These are phyloP conservation scores for Lycaena phlaeas DNA, from an alignment of 2,888 invertebrate genomes.

Conservation along the genomic window DNA sequence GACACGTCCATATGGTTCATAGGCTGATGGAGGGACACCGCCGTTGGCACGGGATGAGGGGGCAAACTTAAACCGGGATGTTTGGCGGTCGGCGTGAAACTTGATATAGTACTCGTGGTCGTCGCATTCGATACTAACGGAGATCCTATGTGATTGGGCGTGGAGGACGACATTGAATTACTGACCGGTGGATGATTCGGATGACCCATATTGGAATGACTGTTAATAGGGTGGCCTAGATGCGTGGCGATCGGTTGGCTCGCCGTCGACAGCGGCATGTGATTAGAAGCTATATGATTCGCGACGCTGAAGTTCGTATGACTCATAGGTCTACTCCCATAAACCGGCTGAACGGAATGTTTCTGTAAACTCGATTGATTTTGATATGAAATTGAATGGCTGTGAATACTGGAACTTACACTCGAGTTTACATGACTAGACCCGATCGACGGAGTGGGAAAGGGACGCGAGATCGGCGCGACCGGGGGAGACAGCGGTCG, in stretches of 20 bases:
- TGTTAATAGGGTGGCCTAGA: slow-evolving; percentile 44
- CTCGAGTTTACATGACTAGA: slow-evolving; percentile 69
- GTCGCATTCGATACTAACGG: slow-evolving; percentile 37
- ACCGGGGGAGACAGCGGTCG: slow-evolving; percentile 48
- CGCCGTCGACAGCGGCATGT: slow-evolving; percentile 63
- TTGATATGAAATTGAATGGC: slow-evolving; percentile 56
- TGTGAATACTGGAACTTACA: slow-evolving; percentile 59
- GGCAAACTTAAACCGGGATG: slow-evolving; percentile 44
- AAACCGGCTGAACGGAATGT: slow-evolving; percentile 62
- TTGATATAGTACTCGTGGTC: slow-evolving; percentile 43
- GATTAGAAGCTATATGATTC: slow-evolving; percentile 67
- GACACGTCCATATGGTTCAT: slow-evolving; percentile 39
- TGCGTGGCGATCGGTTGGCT: slow-evolving; percentile 50
- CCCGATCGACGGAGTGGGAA: slow-evolving; percentile 55
- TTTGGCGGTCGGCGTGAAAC: slow-evolving; percentile 46
- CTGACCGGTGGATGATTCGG: slow-evolving; percentile 41
- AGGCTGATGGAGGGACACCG: slow-evolving; percentile 38
- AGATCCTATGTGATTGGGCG: slow-evolving; percentile 43
- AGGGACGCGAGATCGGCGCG: slow-evolving; percentile 50
- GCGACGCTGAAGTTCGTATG: slow-evolving; percentile 55
- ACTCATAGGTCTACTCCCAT: slow-evolving; percentile 53
- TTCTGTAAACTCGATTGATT: slow-evolving; percentile 62
- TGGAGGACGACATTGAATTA: slow-evolving; percentile 37
- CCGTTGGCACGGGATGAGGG: slow-evolving; percentile 33
- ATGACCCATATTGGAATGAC: slow-evolving; percentile 54